phyloP scores from a whole-genome alignment of 2,113 vertebrate genomes.

The Cromileptes altivelis region DNA sequence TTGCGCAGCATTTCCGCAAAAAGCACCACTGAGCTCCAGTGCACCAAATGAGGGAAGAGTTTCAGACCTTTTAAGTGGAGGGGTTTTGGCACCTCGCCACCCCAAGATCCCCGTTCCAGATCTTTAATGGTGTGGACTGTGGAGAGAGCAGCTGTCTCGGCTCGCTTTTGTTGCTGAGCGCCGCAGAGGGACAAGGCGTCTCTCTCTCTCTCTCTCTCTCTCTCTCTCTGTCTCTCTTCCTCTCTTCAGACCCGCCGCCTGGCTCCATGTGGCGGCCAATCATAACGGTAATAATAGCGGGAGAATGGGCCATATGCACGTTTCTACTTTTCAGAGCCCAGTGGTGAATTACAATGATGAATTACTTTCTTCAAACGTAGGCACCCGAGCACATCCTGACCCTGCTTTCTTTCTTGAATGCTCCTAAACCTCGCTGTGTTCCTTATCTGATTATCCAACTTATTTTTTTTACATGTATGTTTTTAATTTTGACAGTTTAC shows the following conservation, averaged over 20 bases:
- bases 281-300: slow-evolving; percentile 57
- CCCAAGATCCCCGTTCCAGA: slow-evolving; percentile 45
- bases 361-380: slow-evolving; percentile 19
- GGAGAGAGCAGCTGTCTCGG: slow-evolving; percentile 74
- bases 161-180: slow-evolving; percentile 72
- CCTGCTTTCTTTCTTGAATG: neutral
- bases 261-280: slow-evolving; percentile 63
- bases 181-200: slow-evolving; percentile 58
- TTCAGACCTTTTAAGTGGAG: slow-evolving; percentile 74
- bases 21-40: slow-evolving; percentile 43
- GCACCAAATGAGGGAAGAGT: slow-evolving; percentile 57
- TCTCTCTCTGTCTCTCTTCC: slow-evolving; percentile 20
- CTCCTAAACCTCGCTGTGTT: neutral
- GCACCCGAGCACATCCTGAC: neutral
- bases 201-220: slow-evolving; percentile 20
- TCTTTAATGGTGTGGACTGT: slow-evolving; percentile 65
- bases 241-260: slow-evolving; percentile 58
- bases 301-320: slow-evolving; percentile 52
- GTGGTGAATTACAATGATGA: slow-evolving; percentile 25
- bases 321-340: neutral
- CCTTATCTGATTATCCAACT: neutral
- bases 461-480: too few species aligned
- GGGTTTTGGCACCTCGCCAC: slow-evolving; percentile 76
- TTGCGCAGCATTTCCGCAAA: slow-evolving; percentile 50
- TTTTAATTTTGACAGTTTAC: neutral